Evolutionary conservation across 2,113 vertebrate genomes (phyloP).

Genomic region (Nothocercus nigrocapillus): DNA sequence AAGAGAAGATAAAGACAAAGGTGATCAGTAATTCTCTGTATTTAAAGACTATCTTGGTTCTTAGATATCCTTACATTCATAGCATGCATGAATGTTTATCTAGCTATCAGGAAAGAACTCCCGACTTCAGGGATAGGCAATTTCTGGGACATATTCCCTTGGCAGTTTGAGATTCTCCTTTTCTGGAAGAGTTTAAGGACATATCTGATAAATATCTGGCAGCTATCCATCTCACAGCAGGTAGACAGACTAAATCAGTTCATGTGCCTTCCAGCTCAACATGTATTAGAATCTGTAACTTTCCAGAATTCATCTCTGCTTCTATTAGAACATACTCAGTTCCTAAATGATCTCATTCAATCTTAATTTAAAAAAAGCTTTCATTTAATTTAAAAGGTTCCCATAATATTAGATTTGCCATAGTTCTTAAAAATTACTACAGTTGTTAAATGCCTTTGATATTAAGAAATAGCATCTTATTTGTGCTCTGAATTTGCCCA

Average conservation of each 20-base stretch:
- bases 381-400: too few relatives aligned
- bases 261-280: not conserved
- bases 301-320: not conserved
- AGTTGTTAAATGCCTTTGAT: not conserved
- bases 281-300: fast-evolving
- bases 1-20: not conserved
- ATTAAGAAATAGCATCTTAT: not conserved
- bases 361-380: not conserved
- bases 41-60: not conserved
- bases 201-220: not conserved
- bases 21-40: not conserved
- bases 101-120: not conserved
- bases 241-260: not conserved
- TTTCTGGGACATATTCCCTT: not conserved
- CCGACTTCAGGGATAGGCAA: not conserved
- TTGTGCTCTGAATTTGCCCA: not conserved
- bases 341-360: not conserved
- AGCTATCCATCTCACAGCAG: not conserved
- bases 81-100: not conserved
- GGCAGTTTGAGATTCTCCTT: not conserved
- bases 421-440: not conserved
- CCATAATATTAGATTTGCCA: not conserved
- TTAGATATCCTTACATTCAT: not conserved
- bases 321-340: not conserved
- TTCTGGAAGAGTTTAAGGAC: not conserved